A percentile compares a stretch with the other conserved stretches of the same genome.
phyloP scores from a whole-genome alignment of 2,797 vertebrate genomes.

The Ctenopoma multispine region DNA sequence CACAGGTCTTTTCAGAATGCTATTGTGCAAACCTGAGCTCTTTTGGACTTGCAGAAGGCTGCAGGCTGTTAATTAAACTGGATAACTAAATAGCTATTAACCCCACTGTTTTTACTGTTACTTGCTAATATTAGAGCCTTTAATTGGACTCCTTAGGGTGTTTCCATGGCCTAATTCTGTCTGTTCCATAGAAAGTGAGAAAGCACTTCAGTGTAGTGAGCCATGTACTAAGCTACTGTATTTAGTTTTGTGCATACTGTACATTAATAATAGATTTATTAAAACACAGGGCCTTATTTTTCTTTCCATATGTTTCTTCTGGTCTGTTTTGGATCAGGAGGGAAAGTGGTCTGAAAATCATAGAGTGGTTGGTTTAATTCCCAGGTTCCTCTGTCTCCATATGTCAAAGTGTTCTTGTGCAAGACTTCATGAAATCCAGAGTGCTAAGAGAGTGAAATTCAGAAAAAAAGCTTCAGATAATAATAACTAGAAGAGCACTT shows the following conservation, averaged over 20 bases:
- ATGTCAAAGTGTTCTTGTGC: too few species aligned
- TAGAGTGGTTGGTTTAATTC: too few species aligned
- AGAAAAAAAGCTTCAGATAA: too few species aligned
- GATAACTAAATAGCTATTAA: constrained; percentile 82
- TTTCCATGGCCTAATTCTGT: constrained; percentile 77
- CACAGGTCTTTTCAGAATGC: constrained; percentile 17
- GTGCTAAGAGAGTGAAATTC: too few species aligned
- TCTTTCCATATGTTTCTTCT: neutral
- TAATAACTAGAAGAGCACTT: too few species aligned
- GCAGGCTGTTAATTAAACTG: constrained; percentile 73
- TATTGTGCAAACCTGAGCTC: constrained; percentile 45
- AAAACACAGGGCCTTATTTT: constrained; percentile 14
- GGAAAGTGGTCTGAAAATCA: too few species aligned
- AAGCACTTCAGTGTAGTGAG: constrained; percentile 45
- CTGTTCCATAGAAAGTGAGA: constrained; percentile 50
- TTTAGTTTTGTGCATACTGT: constrained; percentile 12
- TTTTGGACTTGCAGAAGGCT: constrained; percentile 55
- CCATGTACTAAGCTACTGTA: neutral
- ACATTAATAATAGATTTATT: constrained; percentile 9
- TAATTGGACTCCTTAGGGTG: constrained; percentile 75
- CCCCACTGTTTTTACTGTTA: constrained; percentile 70
- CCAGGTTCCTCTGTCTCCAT: too few species aligned
- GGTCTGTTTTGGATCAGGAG: neutral
- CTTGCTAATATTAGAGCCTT: constrained; percentile 78
- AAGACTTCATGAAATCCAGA: too few species aligned